Conservation (phyloP, 2,888 invertebrate species). For the Dasypolia templi region DNA sequence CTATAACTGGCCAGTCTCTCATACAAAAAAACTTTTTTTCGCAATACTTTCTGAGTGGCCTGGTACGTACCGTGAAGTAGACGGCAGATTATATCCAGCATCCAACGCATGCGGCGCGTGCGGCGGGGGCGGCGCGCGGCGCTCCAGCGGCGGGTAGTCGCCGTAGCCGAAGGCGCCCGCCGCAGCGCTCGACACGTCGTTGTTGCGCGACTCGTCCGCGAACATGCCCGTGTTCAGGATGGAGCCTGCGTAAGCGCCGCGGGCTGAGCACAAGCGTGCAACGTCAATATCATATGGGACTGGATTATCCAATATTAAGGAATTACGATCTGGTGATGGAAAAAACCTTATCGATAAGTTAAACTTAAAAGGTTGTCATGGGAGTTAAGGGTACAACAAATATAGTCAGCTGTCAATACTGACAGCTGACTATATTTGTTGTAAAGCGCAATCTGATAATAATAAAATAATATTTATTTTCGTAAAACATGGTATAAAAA, state of each 20-base stretch:
- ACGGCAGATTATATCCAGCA: conserved; percentile 81
- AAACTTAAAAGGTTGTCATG: too few species aligned
- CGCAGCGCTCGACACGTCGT: conserved; percentile 78
- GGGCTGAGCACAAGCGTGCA: conserved; percentile 30
- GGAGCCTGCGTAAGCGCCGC: conserved; percentile 66
- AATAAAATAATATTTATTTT: too few species aligned
- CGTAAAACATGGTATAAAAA: too few species aligned
- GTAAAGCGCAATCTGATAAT: neutral
- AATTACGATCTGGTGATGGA: conserved; percentile 11
- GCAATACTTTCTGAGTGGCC: too few species aligned
- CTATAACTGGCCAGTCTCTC: too few species aligned
- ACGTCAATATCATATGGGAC: conserved; percentile 10
- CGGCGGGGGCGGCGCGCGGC: conserved; percentile 57
- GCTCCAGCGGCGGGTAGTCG: conserved; percentile 74
- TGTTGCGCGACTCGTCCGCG: conserved; percentile 82
- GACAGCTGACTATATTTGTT: neutral
- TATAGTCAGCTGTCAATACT: too few species aligned
- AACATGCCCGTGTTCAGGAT: conserved; percentile 80
- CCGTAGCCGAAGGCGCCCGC: conserved; percentile 72
- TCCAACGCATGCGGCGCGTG: conserved; percentile 70
- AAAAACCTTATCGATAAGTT: neutral
- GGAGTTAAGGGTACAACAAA: too few species aligned
- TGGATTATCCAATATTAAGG: neutral
- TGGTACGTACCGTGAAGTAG: conserved; percentile 85
- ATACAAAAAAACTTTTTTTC: too few species aligned